Conservation (phyloP, 1,140 invertebrate genomes). For the Vollenhovia emeryi region DNA sequence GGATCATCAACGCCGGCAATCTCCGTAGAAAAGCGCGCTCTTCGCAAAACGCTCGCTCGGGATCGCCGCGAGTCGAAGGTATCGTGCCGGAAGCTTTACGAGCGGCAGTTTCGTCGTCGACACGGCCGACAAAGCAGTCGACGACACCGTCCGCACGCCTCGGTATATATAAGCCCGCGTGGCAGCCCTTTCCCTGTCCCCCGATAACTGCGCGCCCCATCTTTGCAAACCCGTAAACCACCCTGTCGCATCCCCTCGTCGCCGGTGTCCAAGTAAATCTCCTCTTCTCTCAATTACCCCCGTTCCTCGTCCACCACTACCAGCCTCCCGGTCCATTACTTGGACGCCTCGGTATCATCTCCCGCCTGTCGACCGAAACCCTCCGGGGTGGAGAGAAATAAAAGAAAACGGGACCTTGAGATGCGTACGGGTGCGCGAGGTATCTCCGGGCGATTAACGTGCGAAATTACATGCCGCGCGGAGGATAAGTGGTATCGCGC, state of each 20-base stretch:
- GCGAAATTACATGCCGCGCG: slow-evolving; percentile 26
- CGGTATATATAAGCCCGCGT: neutral
- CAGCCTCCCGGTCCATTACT: slow-evolving; percentile 69
- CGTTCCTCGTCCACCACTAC: slow-evolving; percentile 66
- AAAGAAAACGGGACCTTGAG: slow-evolving; percentile 39
- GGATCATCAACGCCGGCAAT: slow-evolving; percentile 10
- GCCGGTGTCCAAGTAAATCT: slow-evolving; percentile 82
- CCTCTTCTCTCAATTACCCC: slow-evolving; percentile 85
- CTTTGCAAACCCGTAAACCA: slow-evolving; percentile 70
- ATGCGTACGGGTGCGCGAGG: slow-evolving; percentile 20
- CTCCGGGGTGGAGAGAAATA: slow-evolving; percentile 50
- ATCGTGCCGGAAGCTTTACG: slow-evolving; percentile 71
- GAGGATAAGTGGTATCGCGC: neutral
- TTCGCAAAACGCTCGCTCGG: neutral
- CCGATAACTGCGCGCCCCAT: slow-evolving; percentile 68
- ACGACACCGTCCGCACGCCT: slow-evolving; percentile 18
- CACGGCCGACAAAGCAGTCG: slow-evolving; percentile 33
- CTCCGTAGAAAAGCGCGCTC: neutral
- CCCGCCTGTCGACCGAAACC: slow-evolving; percentile 63
- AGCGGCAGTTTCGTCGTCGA: slow-evolving; percentile 69
- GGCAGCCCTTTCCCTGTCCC: slow-evolving; percentile 46
- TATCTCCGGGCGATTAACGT: slow-evolving; percentile 31
- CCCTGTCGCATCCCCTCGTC: slow-evolving; percentile 64
- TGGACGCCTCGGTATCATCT: slow-evolving; percentile 62
- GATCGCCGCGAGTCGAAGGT: neutral